phyloP scores from a whole-genome alignment of 2,797 vertebrate genomes.

The Valencia hispanica region DNA sequence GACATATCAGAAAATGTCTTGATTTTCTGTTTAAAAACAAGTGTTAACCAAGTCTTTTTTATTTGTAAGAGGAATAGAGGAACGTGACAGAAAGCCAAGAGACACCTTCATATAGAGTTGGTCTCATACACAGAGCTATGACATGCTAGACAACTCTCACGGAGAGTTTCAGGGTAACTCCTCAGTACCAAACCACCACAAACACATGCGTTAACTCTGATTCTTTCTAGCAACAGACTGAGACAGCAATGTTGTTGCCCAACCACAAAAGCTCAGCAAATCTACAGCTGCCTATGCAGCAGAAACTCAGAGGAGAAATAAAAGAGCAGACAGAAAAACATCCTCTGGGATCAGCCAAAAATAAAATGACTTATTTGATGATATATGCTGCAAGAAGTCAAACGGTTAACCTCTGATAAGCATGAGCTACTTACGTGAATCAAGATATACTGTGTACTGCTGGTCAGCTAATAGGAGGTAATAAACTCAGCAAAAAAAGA shows the following conservation, averaged over 20 bases:
- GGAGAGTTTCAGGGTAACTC: constrained; percentile 20
- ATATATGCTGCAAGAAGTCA: constrained; percentile 14
- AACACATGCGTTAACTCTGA: not conserved
- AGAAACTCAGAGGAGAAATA: constrained; percentile 18
- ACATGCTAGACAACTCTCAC: constrained; percentile 50
- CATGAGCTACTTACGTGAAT: not conserved
- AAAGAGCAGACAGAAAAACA: constrained; percentile 34
- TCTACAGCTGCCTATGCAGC: not conserved
- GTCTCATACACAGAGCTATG: constrained; percentile 12
- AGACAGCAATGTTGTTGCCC: constrained; percentile 22
- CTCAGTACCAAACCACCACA: not conserved
- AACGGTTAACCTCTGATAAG: constrained; percentile 12
- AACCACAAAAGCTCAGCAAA: constrained; percentile 12
- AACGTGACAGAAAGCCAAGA: constrained; percentile 20
- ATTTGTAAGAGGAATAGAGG: constrained; percentile 14
- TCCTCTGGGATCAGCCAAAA: constrained; percentile 46
- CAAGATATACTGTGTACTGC: not conserved
- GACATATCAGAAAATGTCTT: not conserved
- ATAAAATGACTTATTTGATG: constrained; percentile 30
- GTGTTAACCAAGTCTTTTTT: not conserved
- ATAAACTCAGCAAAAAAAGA: too few species aligned
- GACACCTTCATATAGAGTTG: constrained; percentile 43
- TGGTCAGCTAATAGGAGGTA: not conserved
- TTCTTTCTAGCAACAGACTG: constrained; percentile 5
- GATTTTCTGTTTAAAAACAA: not conserved